Evolutionary conservation across 2,113 vertebrate genomes (phyloP).

Genomic region (Gambusia affinis): DNA sequence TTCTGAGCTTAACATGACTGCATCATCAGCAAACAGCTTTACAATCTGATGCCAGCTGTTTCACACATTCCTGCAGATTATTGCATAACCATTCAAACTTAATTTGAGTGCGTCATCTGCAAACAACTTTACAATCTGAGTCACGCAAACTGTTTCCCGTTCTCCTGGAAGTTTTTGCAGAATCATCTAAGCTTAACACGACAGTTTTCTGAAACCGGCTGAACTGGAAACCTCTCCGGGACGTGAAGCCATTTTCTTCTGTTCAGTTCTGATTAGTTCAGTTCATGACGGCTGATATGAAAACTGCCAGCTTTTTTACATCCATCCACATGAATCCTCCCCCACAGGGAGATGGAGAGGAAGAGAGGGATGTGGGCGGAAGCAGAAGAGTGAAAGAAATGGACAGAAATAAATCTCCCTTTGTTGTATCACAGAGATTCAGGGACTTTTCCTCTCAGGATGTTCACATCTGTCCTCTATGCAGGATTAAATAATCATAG

Average conservation of each 20-base stretch:
- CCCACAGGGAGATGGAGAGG: conserved; percentile 3
- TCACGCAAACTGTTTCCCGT: neutral
- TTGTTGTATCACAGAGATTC: neutral
- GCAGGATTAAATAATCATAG: neutral
- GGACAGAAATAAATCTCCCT: neutral
- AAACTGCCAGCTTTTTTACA: neutral
- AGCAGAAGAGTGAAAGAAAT: neutral
- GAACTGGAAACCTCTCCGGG: too few species aligned
- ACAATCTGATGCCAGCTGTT: too few species aligned
- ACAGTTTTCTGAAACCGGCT: too few species aligned
- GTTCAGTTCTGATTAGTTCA: neutral
- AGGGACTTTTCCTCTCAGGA: neutral
- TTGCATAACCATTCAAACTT: too few species aligned
- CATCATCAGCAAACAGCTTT: too few species aligned
- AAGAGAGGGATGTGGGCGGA: conserved; percentile 11
- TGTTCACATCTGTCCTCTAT: neutral
- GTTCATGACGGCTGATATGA: neutral
- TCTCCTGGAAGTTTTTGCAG: too few species aligned
- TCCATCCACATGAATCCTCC: neutral
- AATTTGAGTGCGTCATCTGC: too few species aligned
- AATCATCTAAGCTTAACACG: too few species aligned
- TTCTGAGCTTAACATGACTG: too few species aligned
- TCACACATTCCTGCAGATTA: too few species aligned
- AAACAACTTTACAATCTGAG: neutral
- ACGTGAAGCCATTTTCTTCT: neutral